Evolutionary conservation across 1,140 invertebrate species (phyloP), one percentile per base, ranked within the genome.

Genomic region (Acromyrmex heyeri): DNA sequence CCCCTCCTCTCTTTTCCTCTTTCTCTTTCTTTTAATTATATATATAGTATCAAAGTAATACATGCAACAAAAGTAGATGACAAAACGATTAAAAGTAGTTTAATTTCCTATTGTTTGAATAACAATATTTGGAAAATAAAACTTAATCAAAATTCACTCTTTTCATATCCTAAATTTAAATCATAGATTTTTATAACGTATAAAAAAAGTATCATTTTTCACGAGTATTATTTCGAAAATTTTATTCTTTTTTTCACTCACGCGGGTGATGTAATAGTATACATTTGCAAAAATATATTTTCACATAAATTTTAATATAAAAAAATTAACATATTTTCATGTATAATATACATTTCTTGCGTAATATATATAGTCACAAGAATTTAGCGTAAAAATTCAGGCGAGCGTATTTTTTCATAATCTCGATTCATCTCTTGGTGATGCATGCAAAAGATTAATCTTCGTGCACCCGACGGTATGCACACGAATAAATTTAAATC

Each of bases 401-500:
- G 21, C 27, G 2, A 67, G 30, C 44, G 7, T 53, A 34, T 44
- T 55, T 69, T 57, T 55, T 81, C 30, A 69, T 57, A 81, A 70
- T 81, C 65, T 81, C 64, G 30, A 81, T 81, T 30, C 34, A 57
- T 59, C 64, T 81, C 53, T 81, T 44, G 30, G 21, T 38, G 50
- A 70, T 57, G 64, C 21, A 27, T 38, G 16, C n/a, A 38, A 67
- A 57, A 81, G 48, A 70, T 81, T 70, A 67, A 81, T 70, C 21
- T 57, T 16, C 50, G 14, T 69, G 64, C n/a, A 16, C 21, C 30
- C 21, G 6, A 30, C 64, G 24, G 34, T 18, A 70, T 81, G 34
- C 34, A 21, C 21, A 59, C 34, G 44, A 81, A 81, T 70, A 81
- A 70, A 81, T 69, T 81, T 70, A 70, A 70, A 81, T 81, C 4